Conservation (phyloP, 2,888 invertebrate genomes). For the Eutolmus rufibarbis region DNA sequence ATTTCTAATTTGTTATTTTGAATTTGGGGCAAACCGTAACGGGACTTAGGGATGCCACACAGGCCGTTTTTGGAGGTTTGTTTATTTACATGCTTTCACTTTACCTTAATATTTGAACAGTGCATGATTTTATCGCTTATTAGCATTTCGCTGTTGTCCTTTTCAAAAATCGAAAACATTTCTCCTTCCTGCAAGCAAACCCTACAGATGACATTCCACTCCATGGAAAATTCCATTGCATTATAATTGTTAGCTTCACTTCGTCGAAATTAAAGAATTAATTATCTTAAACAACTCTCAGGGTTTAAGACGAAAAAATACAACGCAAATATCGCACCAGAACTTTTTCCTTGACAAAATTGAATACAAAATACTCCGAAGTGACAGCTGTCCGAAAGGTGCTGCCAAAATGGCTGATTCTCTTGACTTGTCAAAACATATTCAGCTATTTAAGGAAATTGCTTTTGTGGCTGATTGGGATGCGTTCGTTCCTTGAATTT, state of each 20-base stretch:
- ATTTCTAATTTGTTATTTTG: background rate
- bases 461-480: background rate
- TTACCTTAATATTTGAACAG: constrained; percentile 53
- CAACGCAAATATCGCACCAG: background rate
- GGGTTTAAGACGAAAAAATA: background rate
- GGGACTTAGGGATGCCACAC: background rate
- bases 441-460: background rate
- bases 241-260: background rate
- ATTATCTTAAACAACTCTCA: background rate
- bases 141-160: constrained; percentile 51
- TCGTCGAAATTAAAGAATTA: too few species aligned
- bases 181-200: constrained; percentile 50
- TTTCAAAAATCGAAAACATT: constrained; percentile 48
- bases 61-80: background rate
- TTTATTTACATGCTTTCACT: background rate
- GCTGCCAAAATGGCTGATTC: constrained; percentile 21
- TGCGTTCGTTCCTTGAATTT: background rate
- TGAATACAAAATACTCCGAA: background rate
- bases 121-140: constrained; percentile 59
- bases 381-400: background rate
- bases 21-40: background rate
- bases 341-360: background rate
- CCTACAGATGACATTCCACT: constrained; percentile 49
- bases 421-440: background rate
- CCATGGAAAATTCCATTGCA: constrained; percentile 27